phyloP scores from a whole-genome alignment of 2,113 vertebrate genomes.

The Saguinus imperator region DNA sequence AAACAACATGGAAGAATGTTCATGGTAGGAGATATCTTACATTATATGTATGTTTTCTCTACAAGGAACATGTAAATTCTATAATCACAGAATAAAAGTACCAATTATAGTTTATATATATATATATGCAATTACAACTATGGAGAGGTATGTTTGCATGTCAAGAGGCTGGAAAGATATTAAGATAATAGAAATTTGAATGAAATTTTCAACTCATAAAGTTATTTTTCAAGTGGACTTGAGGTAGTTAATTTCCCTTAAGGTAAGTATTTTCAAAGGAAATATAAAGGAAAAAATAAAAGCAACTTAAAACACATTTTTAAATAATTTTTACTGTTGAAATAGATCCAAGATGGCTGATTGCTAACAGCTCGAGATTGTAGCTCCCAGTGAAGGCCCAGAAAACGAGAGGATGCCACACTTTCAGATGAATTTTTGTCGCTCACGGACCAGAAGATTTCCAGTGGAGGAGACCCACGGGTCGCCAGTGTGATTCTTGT shows the following conservation, averaged over 20 bases:
- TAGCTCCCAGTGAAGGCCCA: too few relatives aligned
- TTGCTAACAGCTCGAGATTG: too few relatives aligned
- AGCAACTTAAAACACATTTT: not conserved
- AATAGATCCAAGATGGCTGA: too few relatives aligned
- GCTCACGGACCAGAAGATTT: too few relatives aligned
- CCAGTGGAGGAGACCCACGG: too few relatives aligned
- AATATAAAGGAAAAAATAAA: not conserved
- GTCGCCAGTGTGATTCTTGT: too few relatives aligned
- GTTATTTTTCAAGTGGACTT: not conserved
- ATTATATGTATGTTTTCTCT: not conserved
- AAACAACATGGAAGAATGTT: not conserved
- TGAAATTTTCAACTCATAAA: not conserved
- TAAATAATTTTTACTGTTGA: not conserved
- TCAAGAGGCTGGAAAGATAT: not conserved
- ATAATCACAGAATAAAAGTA: not conserved
- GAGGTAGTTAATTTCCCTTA: not conserved
- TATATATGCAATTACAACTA: not conserved
- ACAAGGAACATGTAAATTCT: not conserved
- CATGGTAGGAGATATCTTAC: not conserved
- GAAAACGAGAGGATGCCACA: too few relatives aligned
- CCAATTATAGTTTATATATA: not conserved
- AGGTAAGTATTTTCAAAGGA: not conserved
- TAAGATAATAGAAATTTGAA: not conserved
- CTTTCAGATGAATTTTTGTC: too few relatives aligned
- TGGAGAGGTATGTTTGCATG: not conserved